Conservation (phyloP, 1,140 invertebrate genomes). For the Lamellibrachia luymesi region DNA sequence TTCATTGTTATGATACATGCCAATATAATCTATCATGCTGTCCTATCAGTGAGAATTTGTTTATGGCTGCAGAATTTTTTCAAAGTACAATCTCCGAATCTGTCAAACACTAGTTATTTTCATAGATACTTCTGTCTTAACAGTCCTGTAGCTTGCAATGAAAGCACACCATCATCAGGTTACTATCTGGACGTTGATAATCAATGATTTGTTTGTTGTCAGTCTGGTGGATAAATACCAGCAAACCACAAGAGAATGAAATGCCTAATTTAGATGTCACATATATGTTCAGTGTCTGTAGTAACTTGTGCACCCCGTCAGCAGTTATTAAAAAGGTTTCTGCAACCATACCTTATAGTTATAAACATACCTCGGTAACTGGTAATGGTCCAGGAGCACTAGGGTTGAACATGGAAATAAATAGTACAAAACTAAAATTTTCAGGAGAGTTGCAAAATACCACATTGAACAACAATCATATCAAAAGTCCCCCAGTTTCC, state of each 20-base stretch:
- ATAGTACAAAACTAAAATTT: too few species aligned
- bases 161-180: neutral
- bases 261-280: neutral
- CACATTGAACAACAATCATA: too few species aligned
- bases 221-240: neutral
- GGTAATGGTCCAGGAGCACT: too few species aligned
- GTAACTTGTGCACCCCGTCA: neutral
- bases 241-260: neutral
- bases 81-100: neutral
- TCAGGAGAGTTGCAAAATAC: too few species aligned
- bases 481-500: too few species aligned
- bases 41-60: neutral
- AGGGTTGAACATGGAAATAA: too few species aligned
- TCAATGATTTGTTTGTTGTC: neutral
- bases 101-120: neutral
- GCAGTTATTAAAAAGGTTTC: too few species aligned
- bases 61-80: neutral
- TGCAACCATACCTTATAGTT: too few species aligned
- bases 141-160: neutral
- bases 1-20: neutral
- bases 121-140: neutral
- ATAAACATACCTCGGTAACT: too few species aligned
- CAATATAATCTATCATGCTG: neutral
- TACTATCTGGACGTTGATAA: neutral
- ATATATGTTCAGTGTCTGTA: neutral